These are phyloP conservation scores for Pogonocichla stellata DNA, from an alignment of 2,113 vertebrate genomes.

Conservation along the genomic window DNA sequence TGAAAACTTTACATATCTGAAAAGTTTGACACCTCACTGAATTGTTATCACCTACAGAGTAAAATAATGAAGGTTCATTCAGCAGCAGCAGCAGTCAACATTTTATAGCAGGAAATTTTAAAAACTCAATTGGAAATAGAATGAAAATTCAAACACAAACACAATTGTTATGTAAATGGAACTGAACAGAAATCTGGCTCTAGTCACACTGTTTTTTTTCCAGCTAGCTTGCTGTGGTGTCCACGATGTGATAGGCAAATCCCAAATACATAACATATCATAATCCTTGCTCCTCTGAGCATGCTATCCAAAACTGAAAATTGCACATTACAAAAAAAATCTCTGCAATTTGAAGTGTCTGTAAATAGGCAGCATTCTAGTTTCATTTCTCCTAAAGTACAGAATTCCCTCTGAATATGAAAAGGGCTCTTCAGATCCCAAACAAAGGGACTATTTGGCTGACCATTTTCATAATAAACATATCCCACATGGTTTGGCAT, in stretches of 20 bases:
- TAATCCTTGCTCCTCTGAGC: background rate
- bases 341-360: background rate
- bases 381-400: conserved; percentile 9
- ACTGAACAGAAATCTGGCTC: background rate
- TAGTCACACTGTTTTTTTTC: background rate
- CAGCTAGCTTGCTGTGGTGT: background rate
- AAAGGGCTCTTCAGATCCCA: conserved; percentile 26
- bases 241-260: background rate
- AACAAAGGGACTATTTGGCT: conserved; percentile 28
- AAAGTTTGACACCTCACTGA: background rate
- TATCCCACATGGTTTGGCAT: conserved; percentile 38
- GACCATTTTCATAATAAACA: conserved; percentile 45
- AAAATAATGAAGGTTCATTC: background rate
- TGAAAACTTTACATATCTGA: background rate
- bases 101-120: background rate
- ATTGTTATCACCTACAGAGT: background rate
- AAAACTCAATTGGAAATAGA: background rate
- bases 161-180: background rate
- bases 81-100: background rate
- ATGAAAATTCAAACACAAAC: background rate
- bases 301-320: conserved; percentile 22
- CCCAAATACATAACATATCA: background rate
- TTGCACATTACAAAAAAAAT: background rate
- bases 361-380: background rate
- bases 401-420: conserved; percentile 42